These are phyloP conservation scores for Drosophila orena DNA, from an alignment of 1,140 invertebrate genomes.

Conservation along the genomic window DNA sequence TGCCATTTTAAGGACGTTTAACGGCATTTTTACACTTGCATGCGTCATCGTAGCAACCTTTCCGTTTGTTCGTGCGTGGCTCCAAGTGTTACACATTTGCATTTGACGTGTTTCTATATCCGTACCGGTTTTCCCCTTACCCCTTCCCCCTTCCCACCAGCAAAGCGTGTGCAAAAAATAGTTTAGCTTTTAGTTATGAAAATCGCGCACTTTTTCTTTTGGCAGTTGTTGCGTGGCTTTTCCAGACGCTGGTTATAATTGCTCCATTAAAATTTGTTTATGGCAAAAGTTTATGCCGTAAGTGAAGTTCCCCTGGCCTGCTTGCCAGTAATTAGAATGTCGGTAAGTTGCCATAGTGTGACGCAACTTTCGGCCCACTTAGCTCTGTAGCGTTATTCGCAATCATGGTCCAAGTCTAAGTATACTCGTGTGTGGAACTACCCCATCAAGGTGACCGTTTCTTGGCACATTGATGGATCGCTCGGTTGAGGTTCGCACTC, in stretches of 20 bases:
- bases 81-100: constrained; percentile 78
- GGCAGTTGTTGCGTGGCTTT: constrained; percentile 60
- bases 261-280: constrained; percentile 83
- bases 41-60: constrained; percentile 65
- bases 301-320: constrained; percentile 47
- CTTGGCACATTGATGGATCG: constrained; percentile 30
- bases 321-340: constrained; percentile 72
- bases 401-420: neutral
- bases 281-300: constrained; percentile 70
- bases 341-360: constrained; percentile 37
- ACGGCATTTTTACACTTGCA: constrained; percentile 59
- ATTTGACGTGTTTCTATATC: constrained; percentile 52
- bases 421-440: neutral
- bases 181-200: constrained; percentile 68
- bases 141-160: too few species aligned
- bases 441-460: neutral
- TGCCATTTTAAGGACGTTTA: constrained; percentile 51
- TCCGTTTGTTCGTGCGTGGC: constrained; percentile 54
- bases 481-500: neutral
- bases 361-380: constrained; percentile 56
- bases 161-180: constrained; percentile 52
- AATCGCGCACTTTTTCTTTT: constrained; percentile 50
- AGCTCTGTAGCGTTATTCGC: constrained; percentile 1
- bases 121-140: neutral
- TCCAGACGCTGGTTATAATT: constrained; percentile 78